Conservation (phyloP, 64 coral and sea anemone species). For the Pachyseris speciosa region DNA sequence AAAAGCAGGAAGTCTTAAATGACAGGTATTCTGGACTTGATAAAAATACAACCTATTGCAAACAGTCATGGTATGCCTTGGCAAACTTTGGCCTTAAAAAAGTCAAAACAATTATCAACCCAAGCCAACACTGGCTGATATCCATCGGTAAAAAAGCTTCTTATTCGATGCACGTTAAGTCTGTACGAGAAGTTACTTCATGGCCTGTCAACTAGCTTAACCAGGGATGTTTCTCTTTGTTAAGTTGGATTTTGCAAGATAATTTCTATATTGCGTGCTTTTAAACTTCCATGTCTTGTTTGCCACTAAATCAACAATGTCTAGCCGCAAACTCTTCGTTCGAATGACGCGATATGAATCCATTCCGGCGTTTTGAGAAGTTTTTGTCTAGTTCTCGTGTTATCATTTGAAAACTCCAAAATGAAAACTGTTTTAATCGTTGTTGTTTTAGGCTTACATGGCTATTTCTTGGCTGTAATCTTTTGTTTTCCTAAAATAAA, state of each 20-base stretch:
- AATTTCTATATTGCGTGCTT: slow-evolving; percentile 20
- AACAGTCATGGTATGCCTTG: slow-evolving; percentile 29
- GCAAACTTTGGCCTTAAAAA: neutral
- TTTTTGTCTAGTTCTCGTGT: neutral
- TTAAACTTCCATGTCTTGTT: neutral
- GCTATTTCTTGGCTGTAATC: neutral
- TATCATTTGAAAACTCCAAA: neutral
- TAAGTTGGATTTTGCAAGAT: neutral
- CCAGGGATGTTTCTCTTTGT: neutral
- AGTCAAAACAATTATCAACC: neutral
- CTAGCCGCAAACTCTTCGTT: neutral
- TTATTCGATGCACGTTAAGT: slow-evolving; percentile 5
- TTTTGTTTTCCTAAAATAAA: neutral
- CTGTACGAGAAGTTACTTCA: neutral
- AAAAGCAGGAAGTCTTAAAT: slow-evolving; percentile 47
- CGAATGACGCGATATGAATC: neutral
- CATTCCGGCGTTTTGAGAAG: neutral
- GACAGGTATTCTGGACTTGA: slow-evolving; percentile 25
- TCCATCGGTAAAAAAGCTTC: neutral
- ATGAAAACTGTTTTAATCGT: neutral
- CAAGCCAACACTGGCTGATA: neutral
- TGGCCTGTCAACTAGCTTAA: neutral
- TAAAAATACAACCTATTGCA: slow-evolving; percentile 44
- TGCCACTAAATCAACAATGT: slow-evolving; percentile 14
- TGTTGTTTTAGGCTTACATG: neutral